Conservation (phyloP, 2,797 vertebrate genomes). For the Brotogeris chrysoptera region DNA sequence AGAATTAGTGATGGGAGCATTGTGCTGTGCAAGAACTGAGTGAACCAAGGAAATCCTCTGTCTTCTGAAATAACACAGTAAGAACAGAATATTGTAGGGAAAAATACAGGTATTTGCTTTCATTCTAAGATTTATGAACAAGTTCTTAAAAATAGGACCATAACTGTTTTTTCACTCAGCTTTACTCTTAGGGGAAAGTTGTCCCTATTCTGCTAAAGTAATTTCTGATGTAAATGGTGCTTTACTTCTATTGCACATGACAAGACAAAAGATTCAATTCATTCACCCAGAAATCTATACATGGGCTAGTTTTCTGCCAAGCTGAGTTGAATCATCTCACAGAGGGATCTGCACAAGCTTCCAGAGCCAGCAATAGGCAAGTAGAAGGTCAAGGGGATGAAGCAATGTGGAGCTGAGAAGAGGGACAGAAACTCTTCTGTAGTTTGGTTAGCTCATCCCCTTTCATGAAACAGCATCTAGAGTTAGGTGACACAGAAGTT, state of each 20-base stretch:
- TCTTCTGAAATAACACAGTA: not conserved
- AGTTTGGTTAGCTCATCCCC: not conserved
- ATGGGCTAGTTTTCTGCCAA: not conserved
- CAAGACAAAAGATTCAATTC: not conserved
- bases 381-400: not conserved
- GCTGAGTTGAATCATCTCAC: not conserved
- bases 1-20: not conserved
- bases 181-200: not conserved
- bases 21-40: not conserved
- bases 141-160: not conserved
- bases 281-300: not conserved
- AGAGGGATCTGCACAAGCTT: not conserved
- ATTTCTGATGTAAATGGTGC: not conserved
- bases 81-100: not conserved
- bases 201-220: not conserved
- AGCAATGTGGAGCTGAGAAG: not conserved
- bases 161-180: not conserved
- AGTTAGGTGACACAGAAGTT: not conserved
- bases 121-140: not conserved
- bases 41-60: not conserved
- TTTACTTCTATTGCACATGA: not conserved
- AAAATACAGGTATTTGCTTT: not conserved
- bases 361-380: not conserved
- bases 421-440: not conserved
- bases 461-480: not conserved